Conservation (phyloP, 2,888 invertebrate species). For the Limenitis camilla region DNA sequence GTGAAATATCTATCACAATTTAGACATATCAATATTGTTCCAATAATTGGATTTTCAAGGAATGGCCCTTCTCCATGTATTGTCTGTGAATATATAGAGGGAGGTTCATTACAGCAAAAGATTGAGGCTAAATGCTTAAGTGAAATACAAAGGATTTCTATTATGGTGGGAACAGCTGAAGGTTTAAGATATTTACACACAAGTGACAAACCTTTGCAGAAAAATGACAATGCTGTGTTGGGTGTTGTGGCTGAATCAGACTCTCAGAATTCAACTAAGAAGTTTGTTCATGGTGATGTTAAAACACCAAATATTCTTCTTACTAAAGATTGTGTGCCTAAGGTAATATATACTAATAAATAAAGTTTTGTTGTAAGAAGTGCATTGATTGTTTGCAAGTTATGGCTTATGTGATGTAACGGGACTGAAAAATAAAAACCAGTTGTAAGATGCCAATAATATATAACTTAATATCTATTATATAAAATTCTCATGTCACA, state of each 20-base stretch:
- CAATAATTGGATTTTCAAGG: slow-evolving; percentile 82
- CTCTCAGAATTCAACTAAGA: slow-evolving; percentile 37
- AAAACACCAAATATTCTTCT: slow-evolving; percentile 87
- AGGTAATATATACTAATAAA: slow-evolving; percentile 66
- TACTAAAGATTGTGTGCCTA: slow-evolving; percentile 78
- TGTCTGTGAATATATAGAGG: slow-evolving; percentile 83
- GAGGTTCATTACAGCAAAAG: slow-evolving; percentile 82
- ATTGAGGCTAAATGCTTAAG: slow-evolving; percentile 64
- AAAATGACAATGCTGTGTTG: slow-evolving; percentile 19
- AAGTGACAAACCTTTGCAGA: slow-evolving; percentile 40
- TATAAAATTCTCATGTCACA: too few relatives aligned
- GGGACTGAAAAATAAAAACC: too few relatives aligned
- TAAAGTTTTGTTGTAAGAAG: too few relatives aligned
- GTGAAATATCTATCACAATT: slow-evolving; percentile 77
- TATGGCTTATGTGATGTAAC: too few relatives aligned
- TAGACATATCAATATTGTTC: slow-evolving; percentile 82
- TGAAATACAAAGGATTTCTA: slow-evolving; percentile 75
- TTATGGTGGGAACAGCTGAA: slow-evolving; percentile 78
- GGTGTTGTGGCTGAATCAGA: slow-evolving; percentile 23
- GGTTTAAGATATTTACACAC: slow-evolving; percentile 81
- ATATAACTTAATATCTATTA: too few relatives aligned
- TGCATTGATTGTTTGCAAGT: too few relatives aligned
- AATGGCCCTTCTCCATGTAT: slow-evolving; percentile 82
- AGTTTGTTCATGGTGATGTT: slow-evolving; percentile 84
- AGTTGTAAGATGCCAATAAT: too few relatives aligned